Conservation (phyloP, 2,113 vertebrate species). For the Perca flavescens region DNA sequence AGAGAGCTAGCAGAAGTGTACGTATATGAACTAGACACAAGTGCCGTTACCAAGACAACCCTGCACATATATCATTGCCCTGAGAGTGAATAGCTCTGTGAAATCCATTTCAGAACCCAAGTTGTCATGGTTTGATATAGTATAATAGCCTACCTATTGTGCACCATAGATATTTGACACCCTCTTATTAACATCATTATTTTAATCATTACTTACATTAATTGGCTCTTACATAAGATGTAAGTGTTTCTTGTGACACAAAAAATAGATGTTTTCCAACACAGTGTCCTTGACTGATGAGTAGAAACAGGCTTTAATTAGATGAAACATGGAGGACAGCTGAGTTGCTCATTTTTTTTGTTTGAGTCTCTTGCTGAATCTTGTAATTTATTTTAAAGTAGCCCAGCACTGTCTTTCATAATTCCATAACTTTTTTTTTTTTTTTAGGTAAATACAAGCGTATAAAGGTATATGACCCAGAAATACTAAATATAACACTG, state of each 20-base stretch:
- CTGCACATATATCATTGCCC: no score
- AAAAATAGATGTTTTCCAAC: slow-evolving; percentile 37
- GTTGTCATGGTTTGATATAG: not conserved
- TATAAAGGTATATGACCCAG: not conserved
- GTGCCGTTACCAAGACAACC: no score
- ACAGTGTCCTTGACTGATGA: slow-evolving; percentile 31
- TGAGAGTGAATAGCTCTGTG: not conserved
- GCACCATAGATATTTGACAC: not conserved
- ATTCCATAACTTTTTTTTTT: not conserved
- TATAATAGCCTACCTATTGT: not conserved
- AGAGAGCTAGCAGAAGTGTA: no score
- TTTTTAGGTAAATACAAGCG: not conserved
- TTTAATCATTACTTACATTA: slow-evolving; percentile 26
- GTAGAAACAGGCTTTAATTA: slow-evolving; percentile 30
- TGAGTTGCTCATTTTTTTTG: not conserved
- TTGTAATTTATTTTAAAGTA: slow-evolving; percentile 10
- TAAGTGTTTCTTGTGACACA: slow-evolving; percentile 3
- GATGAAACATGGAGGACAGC: slow-evolving; percentile 12
- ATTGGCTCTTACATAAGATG: slow-evolving; percentile 31
- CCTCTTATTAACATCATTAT: not conserved
- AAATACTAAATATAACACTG: not conserved
- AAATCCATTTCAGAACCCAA: not conserved
- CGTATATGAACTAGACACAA: no score
- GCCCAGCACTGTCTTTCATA: not conserved
- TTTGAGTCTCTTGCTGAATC: not conserved